phyloP scores from a whole-genome alignment of 2,888 invertebrate genomes.

The Papilio protenor region DNA sequence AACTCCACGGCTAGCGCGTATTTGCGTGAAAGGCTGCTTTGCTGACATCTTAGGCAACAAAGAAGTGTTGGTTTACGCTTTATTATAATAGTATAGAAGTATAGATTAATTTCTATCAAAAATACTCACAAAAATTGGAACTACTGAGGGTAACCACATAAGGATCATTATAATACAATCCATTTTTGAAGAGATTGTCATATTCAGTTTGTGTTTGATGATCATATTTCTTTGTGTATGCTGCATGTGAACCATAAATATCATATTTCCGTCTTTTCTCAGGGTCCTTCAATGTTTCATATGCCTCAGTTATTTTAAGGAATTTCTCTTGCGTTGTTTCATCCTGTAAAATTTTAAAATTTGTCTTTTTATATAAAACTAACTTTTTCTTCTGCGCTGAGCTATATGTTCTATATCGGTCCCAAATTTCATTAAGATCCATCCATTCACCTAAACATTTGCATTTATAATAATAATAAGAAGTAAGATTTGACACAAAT shows the following conservation, averaged over 20 bases:
- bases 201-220: slow-evolving; percentile 86
- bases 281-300: slow-evolving; percentile 94
- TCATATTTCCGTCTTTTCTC: slow-evolving; percentile 91
- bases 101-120: neutral
- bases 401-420: too few relatives aligned
- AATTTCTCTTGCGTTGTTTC: slow-evolving; percentile 90
- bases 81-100: too few relatives aligned
- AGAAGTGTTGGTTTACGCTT: too few relatives aligned
- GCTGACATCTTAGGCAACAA: too few relatives aligned
- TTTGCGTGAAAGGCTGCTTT: too few relatives aligned
- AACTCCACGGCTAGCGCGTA: too few relatives aligned
- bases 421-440: too few relatives aligned
- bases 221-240: slow-evolving; percentile 82
- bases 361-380: neutral
- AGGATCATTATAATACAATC: slow-evolving; percentile 93
- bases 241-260: slow-evolving; percentile 87
- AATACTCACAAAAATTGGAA: slow-evolving; percentile 88
- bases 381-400: too few relatives aligned
- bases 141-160: slow-evolving; percentile 90
- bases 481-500: too few relatives aligned
- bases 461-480: too few relatives aligned
- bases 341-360: slow-evolving; percentile 78
- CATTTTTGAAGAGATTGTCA: slow-evolving; percentile 93
- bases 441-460: too few relatives aligned
- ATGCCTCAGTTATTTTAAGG: slow-evolving; percentile 91